Evolutionary conservation across 35 echinoderm and acorn worm genomes (phyloP), one percentile per base, ranked within the genome.

Genomic region (Apostichopus californicus): DNA sequence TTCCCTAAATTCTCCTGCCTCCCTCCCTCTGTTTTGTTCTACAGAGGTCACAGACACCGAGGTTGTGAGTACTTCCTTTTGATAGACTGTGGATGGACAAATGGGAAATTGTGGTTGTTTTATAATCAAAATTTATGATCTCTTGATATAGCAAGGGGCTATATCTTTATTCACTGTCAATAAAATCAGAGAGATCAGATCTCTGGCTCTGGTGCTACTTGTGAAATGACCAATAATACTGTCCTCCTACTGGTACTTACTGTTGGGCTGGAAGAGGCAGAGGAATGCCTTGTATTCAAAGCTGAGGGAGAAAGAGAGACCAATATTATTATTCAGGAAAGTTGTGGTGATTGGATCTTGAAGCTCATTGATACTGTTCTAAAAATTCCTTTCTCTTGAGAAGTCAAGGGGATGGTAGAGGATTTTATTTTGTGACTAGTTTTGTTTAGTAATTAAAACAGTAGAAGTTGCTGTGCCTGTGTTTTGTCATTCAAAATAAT

Each of bases 41-140:
- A 68, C 64, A 14, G 80, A 83, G 80, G 80, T 83, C 80, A 55
- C 55, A 83, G 80, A 56, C 80, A 83, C 80, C 17, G 55, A 83
- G 80, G 80, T 83, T 53, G 55, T 17, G 25, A 83, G 80, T 20
- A 83, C 80, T 83, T 83, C 80, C 80, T 12, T 53, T 83, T 34
- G 80, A 83, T 83, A 56, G 80, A 83, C 80, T 83, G 80, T 55
- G 80, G 80, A 83, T 83, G 55, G 80, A 83, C 52, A 83, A 83
- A 83, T 83, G 80, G 80, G 80, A 83, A 83, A 83, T 83, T 83
- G 80, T 83, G 80, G 80, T 56, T 83, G 80, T 83, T 83, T 83
- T 53, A 83, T 83, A 55, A 83, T 83, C 80, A 83, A 83, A 83
- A 83, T 83, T 83, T 83, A 83, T 83, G 80, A 25, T 83, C 80